Conservation (phyloP, 2,797 vertebrate genomes). For the Alectoris magna region DNA sequence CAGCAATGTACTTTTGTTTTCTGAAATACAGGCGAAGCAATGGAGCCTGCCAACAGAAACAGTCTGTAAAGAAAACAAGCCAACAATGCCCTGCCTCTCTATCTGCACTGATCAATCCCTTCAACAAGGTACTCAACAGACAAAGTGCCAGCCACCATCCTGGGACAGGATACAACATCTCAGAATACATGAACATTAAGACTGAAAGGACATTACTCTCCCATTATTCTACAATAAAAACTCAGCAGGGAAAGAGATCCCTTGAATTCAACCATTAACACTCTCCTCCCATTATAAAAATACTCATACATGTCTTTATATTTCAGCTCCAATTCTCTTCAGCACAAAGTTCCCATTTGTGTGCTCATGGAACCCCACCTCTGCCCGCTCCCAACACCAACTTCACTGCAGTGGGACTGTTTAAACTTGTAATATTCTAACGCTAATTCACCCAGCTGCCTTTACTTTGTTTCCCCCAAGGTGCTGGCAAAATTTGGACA, state of each 20-base stretch:
- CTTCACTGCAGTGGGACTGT: neutral
- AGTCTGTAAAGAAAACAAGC: neutral
- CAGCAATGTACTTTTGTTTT: neutral
- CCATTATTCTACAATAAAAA: neutral
- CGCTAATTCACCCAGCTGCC: neutral
- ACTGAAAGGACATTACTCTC: neutral
- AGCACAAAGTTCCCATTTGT: neutral
- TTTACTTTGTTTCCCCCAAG: neutral
- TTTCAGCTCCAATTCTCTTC: neutral
- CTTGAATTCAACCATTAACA: neutral
- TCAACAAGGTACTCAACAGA: neutral
- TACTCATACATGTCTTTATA: neutral
- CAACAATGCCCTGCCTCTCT: neutral
- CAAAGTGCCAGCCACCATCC: neutral
- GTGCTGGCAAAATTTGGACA: neutral
- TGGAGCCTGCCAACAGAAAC: neutral
- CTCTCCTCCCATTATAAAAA: neutral
- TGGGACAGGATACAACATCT: neutral
- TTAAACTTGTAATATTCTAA: conserved; percentile 4
- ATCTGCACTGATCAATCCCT: neutral
- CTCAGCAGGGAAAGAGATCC: neutral
- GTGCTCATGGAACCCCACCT: neutral
- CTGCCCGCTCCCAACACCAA: neutral
- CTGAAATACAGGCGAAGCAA: neutral
- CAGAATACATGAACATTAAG: neutral